phyloP scores from a whole-genome alignment of 2,797 vertebrate genomes.

The Hydrolagus colliei region DNA sequence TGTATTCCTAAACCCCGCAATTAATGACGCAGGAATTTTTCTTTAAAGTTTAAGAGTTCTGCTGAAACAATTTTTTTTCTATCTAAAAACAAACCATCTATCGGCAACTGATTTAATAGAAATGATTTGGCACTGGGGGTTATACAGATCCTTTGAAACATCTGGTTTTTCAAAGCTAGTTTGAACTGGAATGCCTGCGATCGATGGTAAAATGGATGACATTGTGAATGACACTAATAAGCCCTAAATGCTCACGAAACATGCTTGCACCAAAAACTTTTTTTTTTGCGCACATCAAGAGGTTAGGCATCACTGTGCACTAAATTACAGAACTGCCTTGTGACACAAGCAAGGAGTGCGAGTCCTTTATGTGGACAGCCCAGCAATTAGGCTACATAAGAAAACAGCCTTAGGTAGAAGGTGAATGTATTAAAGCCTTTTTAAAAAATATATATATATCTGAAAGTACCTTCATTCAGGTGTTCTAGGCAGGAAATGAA shows the following conservation, averaged over 20 bases:
- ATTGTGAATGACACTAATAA: slow-evolving; percentile 33
- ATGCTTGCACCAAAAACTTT: slow-evolving; percentile 32
- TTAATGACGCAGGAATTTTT: slow-evolving; percentile 20
- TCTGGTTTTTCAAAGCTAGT: slow-evolving; percentile 32
- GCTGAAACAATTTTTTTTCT: slow-evolving; percentile 13
- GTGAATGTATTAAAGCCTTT: slow-evolving; percentile 24
- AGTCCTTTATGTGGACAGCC: slow-evolving; percentile 30
- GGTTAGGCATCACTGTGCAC: slow-evolving; percentile 29
- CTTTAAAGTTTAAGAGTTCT: slow-evolving; percentile 12
- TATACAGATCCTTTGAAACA: slow-evolving; percentile 22
- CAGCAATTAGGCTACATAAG: slow-evolving; percentile 30
- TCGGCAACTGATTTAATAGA: slow-evolving; percentile 31
- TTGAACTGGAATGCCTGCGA: slow-evolving; percentile 30
- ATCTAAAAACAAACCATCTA: neutral
- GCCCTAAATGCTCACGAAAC: slow-evolving; percentile 30
- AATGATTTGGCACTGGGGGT: slow-evolving; percentile 27
- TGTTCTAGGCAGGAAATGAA: slow-evolving; percentile 40
- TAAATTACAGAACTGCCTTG: slow-evolving; percentile 30
- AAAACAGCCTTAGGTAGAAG: slow-evolving; percentile 29
- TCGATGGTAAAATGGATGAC: slow-evolving; percentile 32
- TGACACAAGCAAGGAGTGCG: slow-evolving; percentile 31
- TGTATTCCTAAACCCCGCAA: slow-evolving; percentile 19
- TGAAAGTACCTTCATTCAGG: slow-evolving; percentile 28
- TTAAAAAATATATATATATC: neutral
- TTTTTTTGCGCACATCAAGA: slow-evolving; percentile 29